Percentiles rank a stretch among this genome's conserved stretches.
phyloP scores from a whole-genome alignment of 2,113 vertebrate species.

The Bubo bubo region DNA sequence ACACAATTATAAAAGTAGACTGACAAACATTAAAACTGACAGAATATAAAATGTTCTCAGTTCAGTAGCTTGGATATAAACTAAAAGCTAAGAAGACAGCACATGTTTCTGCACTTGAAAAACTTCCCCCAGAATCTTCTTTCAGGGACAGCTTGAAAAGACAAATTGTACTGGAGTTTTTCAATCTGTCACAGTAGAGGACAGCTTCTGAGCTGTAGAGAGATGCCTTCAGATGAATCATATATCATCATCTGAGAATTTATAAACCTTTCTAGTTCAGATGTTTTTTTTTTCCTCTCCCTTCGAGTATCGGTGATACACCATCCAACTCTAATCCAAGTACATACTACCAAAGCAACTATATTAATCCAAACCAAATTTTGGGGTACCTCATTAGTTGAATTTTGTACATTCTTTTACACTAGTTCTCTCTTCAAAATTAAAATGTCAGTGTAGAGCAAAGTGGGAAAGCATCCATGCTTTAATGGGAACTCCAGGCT shows the following conservation, averaged over 20 bases:
- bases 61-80: conserved; percentile 20
- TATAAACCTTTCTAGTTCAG: conserved; percentile 24
- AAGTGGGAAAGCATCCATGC: background rate
- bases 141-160: conserved; percentile 52
- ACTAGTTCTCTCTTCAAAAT: background rate
- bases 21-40: conserved; percentile 4
- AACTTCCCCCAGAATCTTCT: conserved; percentile 50
- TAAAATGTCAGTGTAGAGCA: background rate
- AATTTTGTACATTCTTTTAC: background rate
- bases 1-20: conserved; percentile 2
- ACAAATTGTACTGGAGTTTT: conserved; percentile 62
- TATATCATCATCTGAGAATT: conserved; percentile 37
- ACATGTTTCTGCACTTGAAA: conserved; percentile 42
- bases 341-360: background rate
- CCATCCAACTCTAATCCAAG: background rate
- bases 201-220: conserved; percentile 46
- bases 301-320: background rate
- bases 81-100: background rate
- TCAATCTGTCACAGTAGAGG: conserved; percentile 55
- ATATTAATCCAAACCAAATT: background rate
- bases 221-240: conserved; percentile 45
- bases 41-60: conserved; percentile 26
- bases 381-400: background rate
- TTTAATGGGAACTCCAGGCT: background rate
- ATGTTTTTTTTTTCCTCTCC: background rate